These are phyloP conservation scores for Lasioglossum baleicum DNA, from an alignment of 1,140 invertebrate genomes.

Conservation along the genomic window DNA sequence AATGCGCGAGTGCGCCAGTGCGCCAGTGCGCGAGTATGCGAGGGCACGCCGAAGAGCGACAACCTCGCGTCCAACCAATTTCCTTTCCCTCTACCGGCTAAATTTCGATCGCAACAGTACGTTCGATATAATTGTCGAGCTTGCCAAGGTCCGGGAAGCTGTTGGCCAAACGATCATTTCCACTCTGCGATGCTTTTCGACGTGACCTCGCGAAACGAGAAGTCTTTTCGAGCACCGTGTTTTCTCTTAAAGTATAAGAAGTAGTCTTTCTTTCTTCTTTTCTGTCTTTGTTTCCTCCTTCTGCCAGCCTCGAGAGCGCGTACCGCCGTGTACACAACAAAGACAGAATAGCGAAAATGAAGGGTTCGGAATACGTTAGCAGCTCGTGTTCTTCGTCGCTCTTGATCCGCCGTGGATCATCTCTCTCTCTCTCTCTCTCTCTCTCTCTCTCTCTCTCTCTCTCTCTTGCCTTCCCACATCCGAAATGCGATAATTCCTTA, in stretches of 20 bases:
- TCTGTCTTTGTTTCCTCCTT: background rate
- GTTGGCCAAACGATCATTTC: too few species aligned
- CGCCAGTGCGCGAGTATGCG: background rate
- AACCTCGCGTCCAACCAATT: too few species aligned
- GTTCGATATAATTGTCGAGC: too few species aligned
- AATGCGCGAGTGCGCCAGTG: background rate
- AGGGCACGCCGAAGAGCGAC: background rate
- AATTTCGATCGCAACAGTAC: too few species aligned
- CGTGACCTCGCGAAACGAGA: slow-evolving; percentile 29
- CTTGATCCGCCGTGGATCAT: too few species aligned
- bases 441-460: too few species aligned
- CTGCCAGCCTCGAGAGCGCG: slow-evolving; percentile 7
- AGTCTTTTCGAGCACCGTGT: slow-evolving; percentile 57
- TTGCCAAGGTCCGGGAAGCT: too few species aligned
- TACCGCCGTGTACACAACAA: slow-evolving; percentile 12
- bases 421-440: too few species aligned
- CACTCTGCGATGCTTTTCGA: slow-evolving; percentile 12
- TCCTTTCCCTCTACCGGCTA: too few species aligned
- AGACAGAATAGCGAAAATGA: slow-evolving; percentile 27
- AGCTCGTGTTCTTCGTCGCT: too few species aligned
- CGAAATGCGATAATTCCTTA: background rate
- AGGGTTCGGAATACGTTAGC: slow-evolving; percentile 1
- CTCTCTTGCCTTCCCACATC: too few species aligned
- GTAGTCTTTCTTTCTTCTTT: slow-evolving; percentile 5
- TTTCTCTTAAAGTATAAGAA: slow-evolving; percentile 43